Evolutionary conservation across 2,113 vertebrate genomes (phyloP).

Genomic region (Oophaga pumilio): DNA sequence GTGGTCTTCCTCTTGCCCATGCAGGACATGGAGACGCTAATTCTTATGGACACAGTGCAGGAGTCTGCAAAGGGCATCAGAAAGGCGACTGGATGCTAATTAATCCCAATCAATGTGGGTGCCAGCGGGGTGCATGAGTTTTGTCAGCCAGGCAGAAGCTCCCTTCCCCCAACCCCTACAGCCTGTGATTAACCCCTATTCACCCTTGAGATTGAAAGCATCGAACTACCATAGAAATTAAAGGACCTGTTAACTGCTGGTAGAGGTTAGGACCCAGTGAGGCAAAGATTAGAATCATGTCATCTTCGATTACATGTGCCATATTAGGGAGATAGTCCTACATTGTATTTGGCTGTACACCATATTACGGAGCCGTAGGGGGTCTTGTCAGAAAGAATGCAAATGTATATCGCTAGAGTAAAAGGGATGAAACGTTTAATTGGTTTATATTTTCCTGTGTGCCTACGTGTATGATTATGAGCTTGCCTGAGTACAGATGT

Average conservation of each 20-base stretch:
- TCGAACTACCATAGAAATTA: slow-evolving; percentile 59
- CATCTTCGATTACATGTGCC: neutral
- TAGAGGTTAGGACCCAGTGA: neutral
- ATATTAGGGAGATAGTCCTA: neutral
- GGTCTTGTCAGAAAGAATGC: neutral
- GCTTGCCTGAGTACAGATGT: no score
- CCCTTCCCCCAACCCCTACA: slow-evolving; percentile 32
- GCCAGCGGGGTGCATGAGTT: slow-evolving; percentile 37
- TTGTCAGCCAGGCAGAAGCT: slow-evolving; percentile 42
- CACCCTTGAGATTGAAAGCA: slow-evolving; percentile 56
- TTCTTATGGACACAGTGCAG: slow-evolving; percentile 40
- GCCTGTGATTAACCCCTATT: slow-evolving; percentile 48
- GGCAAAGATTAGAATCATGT: neutral
- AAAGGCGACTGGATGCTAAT: slow-evolving; percentile 60
- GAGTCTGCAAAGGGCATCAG: slow-evolving; percentile 62
- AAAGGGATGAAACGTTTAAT: no score
- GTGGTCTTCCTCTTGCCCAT: neutral
- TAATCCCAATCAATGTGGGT: slow-evolving; percentile 63
- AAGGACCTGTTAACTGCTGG: slow-evolving; percentile 1
- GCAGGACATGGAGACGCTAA: slow-evolving; percentile 30
- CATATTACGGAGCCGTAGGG: neutral
- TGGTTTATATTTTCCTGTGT: no score
- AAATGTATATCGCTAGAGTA: neutral
- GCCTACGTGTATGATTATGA: no score
- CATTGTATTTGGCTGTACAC: neutral